phyloP scores from a whole-genome alignment of 2,113 vertebrate genomes.

The Deroptyus accipitrinus region DNA sequence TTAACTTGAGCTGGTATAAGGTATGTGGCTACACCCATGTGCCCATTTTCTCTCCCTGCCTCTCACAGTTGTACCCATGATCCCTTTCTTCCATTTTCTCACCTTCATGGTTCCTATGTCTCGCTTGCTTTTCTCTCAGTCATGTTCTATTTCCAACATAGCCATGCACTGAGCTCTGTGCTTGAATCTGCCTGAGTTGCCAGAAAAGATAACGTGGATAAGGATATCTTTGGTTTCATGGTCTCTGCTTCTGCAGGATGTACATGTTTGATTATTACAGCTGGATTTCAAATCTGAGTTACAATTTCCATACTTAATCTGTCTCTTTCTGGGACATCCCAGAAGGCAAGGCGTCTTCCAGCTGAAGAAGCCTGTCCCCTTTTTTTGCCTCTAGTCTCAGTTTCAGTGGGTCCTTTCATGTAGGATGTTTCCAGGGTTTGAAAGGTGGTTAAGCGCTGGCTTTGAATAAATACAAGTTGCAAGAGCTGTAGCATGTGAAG shows the following conservation, averaged over 20 bases:
- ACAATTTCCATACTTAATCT: neutral
- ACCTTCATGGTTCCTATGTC: neutral
- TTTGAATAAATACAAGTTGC: neutral
- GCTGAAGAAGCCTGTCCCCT: neutral
- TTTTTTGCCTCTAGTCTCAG: neutral
- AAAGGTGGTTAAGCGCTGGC: neutral
- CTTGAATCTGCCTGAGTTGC: neutral
- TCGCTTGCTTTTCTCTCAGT: neutral
- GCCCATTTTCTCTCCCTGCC: neutral
- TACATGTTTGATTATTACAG: neutral
- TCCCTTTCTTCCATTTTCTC: neutral
- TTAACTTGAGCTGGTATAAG: neutral
- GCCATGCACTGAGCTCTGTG: neutral
- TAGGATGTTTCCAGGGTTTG: neutral
- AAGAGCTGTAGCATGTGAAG: neutral
- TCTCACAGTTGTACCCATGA: neutral
- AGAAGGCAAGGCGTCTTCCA: neutral
- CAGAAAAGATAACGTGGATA: neutral
- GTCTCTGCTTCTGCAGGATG: neutral
- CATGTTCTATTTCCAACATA: rapidly evolving
- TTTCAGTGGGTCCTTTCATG: neutral
- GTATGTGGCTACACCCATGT: slow-evolving; percentile 19
- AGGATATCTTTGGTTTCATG: neutral
- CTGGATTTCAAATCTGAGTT: neutral
- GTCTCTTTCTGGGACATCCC: neutral